Evolutionary conservation across 2,113 vertebrate species (phyloP).

Genomic region (Aplodontia rufa): DNA sequence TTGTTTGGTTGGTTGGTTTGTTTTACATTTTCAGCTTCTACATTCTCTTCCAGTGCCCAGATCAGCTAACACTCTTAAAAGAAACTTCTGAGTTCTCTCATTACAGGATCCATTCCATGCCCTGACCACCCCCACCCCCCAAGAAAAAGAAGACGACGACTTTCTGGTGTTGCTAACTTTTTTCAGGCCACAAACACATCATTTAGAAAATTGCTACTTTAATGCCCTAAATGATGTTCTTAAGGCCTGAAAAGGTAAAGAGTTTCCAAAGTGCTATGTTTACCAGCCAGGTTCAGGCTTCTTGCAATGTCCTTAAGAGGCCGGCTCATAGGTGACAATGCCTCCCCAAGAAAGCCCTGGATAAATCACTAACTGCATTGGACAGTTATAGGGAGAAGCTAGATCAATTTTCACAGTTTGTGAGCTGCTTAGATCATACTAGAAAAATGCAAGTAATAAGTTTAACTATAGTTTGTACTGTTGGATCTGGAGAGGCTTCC

Average conservation of each 20-base stretch:
- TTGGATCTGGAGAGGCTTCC: not conserved
- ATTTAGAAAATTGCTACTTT: conserved; percentile 50
- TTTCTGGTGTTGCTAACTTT: not conserved
- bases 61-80: not conserved
- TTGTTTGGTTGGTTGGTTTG: no score
- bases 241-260: not conserved
- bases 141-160: not conserved
- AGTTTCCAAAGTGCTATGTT: not conserved
- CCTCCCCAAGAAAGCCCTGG: not conserved
- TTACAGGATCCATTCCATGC: not conserved
- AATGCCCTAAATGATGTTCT: conserved; percentile 27
- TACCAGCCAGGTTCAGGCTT: not conserved
- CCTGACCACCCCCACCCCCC: no score
- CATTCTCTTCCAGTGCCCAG: not conserved
- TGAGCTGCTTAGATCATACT: not conserved
- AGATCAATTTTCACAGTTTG: not conserved
- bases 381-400: conserved; percentile 19
- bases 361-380: not conserved
- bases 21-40: not conserved
- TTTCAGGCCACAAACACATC: not conserved
- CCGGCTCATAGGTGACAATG: not conserved
- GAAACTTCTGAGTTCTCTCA: conserved; percentile 31
- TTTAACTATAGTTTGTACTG: conserved; percentile 17
- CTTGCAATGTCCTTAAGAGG: not conserved
- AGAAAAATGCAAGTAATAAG: conserved; percentile 5